Base-by-base conservation (phyloP, 2,888 invertebrate genomes). In the Pristionchus exspectatus region DNA sequence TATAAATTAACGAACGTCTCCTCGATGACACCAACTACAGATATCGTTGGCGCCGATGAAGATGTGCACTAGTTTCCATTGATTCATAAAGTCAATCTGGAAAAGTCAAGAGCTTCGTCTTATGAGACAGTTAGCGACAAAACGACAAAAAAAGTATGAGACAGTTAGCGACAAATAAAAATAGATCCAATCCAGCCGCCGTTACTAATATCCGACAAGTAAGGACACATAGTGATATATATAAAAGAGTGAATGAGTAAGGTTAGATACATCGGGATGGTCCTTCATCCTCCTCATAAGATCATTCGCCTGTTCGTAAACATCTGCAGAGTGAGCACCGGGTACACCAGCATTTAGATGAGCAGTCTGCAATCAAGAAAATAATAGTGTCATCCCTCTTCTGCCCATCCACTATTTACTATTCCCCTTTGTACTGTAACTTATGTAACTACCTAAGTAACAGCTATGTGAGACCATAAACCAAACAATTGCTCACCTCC, bases 11-110 rank as follows among this genome's bases (percentile, higher is more conserved):
- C 90, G 0, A 18, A 87, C 88, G 4, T 90, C 93, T 77, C 91
- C 90, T 54, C 92, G 91, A 30, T 91, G 87, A 85, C 94, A 94
- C 88, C 89, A 92, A 9, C 92, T 90, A 72, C 94, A 94, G 24
- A 92, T 90, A 86, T 94, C 93, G 87, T 94, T 94, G 24, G 91
- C 93, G 63, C 94, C 94, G 69, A 94, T 94, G 86, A 94, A 94
- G 44, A 94, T 92, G 90, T 93, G 93, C 44, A 94, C 56, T 2
- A 94, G 90, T 87, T 94, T 94, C 94, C 94, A 94, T 89, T 93
- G 93, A 16, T 93, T 91, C 54, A 92, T 91, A 27, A 91, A 89
- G 81, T 93, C 92, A 21, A 93, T 91, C 33, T 88, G 59, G 91
- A 91, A 81, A 50, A 24, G 77, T 59, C 14, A 33, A 33, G 72